Evolutionary conservation across 30 jellyfish, hydroid and myxozoan species (phyloP), one percentile per base, ranked within the genome.

Genomic region (Chrysaora quinquecirrha): DNA sequence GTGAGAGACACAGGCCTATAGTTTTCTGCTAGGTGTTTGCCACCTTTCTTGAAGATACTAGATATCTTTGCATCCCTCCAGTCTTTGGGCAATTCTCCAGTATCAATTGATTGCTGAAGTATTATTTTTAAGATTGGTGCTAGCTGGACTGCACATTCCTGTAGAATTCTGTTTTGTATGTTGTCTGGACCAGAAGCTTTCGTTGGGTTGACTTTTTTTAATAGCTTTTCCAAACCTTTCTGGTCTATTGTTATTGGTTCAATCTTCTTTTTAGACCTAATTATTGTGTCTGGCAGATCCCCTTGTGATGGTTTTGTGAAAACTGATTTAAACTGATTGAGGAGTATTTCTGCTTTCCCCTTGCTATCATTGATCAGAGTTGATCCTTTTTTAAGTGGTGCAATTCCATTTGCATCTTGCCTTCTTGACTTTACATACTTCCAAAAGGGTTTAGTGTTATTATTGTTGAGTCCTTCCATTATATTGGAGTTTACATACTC

Each of bases 291-390:
- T 25, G 61, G 73, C 24, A 78, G 63, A 77, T 56, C 66, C 54
- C 78, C 34, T 73, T 73, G 74, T 73, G 49, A 73, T 73, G 48
- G 74, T 46, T 73, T 73, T 60, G 85, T 50, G 85, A 73, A 73
- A 47, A 52, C 85, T 73, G 85, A 73, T 73, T 73, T 73, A 73
- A 47, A 76, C 64, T 76, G 68, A 32, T 49, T 56, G 58, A 38
- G 54, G 68, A 76, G 87, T 65, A 76, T 60, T 76, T 76, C 87
- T 58, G 87, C 87, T 46, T 58, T 76, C 47, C 76, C 34, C 30
- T 48, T 48, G 22, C 75, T 75, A 74, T 74, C 62, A 52, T 58
- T 74, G 50, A 21, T 21, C 28, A 52, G 78, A 54, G 31, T 76
- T 43, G 48, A 77, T 18, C 58, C 34, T 65, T 52, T 68, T 60